Evolutionary conservation across 2,888 invertebrate genomes (phyloP), one percentile per base, ranked within the genome.

Genomic region (Coecobrya sp.): DNA sequence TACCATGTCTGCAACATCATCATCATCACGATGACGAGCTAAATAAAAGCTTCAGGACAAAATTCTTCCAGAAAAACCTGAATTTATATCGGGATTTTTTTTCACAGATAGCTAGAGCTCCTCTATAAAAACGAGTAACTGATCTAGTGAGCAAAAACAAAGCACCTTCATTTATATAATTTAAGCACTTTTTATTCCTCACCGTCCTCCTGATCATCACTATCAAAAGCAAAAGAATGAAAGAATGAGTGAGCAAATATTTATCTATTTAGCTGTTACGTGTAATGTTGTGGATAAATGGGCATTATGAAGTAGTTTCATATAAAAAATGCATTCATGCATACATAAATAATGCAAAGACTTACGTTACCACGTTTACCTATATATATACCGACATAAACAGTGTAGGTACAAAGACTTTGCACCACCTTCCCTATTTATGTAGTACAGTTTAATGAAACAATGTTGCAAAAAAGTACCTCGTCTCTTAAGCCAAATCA

Each of bases 61-160:
- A 92, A 90, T 92, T 92, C 92, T 86, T 92, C 92, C 92, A 92
- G 92, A 92, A 89, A 92, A 92, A 92, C 92, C 92, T 92, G 92
- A 92, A 92, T 92, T 92, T 89, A 90, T 92, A 92, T 90, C 92
- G 86, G 90, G 89, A 89, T 89, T 89, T 87, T 92, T 92, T 89
- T 86, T 84, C 45, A 55, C 45, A 79, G 82, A 70, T 36, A 92
- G 81, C 84, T 62, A 65, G n/a, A n/a, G n/a, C n/a, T n/a, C n/a
- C n/a, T n/a, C 55, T 81, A 85, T 70, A 81, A 76, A 88, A 89
- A 92, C 92, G 65, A 92, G 92, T 90, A 89, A 92, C 79, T 89
- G 92, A 89, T 89, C 92, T 89, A 70, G 59, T 86, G 79, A 85
- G 79, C 76, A 92, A 59, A 81, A 55, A 81, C 55, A 55, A 86